A percentile compares a stretch with the other conserved stretches of the same genome.
Conservation (phyloP, 2,888 invertebrate species). For the Papilio elwesi region DNA sequence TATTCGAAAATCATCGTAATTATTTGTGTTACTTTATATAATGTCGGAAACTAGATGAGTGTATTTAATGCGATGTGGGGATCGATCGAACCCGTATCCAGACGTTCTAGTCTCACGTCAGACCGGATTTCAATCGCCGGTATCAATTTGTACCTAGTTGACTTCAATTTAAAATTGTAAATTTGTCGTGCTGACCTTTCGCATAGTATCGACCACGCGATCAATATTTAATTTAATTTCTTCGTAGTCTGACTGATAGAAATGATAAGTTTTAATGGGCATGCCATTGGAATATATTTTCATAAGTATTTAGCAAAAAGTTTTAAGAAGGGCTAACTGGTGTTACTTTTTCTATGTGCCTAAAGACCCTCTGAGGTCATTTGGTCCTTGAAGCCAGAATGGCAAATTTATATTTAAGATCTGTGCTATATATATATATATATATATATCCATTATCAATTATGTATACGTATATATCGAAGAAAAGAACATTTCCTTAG, state of each 20-base stretch:
- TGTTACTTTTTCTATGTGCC: too few relatives aligned
- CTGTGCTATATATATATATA: too few relatives aligned
- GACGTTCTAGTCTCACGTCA: not conserved
- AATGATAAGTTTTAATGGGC: too few relatives aligned
- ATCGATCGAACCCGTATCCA: not conserved
- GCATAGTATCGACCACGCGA: not conserved
- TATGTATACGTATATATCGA: not conserved
- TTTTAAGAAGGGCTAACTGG: too few relatives aligned
- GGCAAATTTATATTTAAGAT: not conserved
- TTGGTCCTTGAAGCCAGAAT: not conserved
- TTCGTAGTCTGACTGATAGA: too few relatives aligned
- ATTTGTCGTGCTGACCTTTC: not conserved
- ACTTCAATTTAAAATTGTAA: not conserved
- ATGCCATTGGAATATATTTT: too few relatives aligned
- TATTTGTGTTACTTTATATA: too few relatives aligned
- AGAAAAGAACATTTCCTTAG: not conserved
- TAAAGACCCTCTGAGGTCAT: too few relatives aligned
- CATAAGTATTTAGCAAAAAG: too few relatives aligned
- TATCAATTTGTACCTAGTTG: not conserved
- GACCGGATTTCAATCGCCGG: slow-evolving; percentile 8
- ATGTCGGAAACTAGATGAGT: too few relatives aligned
- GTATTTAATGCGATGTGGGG: not conserved
- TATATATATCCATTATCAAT: not conserved
- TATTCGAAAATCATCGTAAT: too few relatives aligned
- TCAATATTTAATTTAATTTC: not conserved